phyloP scores from a whole-genome alignment of 1,140 invertebrate genomes.

The Tetramorium parvispinum region DNA sequence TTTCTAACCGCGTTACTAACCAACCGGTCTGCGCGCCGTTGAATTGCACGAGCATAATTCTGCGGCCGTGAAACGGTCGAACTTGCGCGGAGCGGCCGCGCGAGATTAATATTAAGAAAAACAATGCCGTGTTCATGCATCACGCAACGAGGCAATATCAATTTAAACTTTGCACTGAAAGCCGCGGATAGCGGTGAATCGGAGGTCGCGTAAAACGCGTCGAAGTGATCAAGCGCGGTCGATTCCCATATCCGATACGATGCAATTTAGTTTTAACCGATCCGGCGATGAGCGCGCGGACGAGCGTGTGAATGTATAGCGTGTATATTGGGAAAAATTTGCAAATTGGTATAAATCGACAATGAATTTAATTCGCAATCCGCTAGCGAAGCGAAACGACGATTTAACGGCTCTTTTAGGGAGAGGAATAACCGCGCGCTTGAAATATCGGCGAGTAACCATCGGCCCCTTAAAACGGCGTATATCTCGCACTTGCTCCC shows the following conservation, averaged over 20 bases:
- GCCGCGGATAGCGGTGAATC: background rate
- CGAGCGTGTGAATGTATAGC: background rate
- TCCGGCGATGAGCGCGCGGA: conserved; percentile 1
- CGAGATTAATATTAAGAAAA: conserved; percentile 67
- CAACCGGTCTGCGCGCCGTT: conserved; percentile 1
- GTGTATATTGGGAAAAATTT: background rate
- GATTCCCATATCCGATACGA: background rate
- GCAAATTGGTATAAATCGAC: conserved; percentile 38
- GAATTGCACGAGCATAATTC: conserved; percentile 39
- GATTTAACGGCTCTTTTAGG: background rate
- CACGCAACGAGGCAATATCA: conserved; percentile 45
- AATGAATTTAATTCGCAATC: conserved; percentile 8
- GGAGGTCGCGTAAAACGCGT: conserved; percentile 26
- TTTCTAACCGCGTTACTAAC: conserved; percentile 6
- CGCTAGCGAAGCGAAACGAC: background rate
- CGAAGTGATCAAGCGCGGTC: conserved; percentile 13
- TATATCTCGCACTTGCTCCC: background rate
- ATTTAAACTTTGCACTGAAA: conserved; percentile 53
- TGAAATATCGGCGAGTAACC: conserved; percentile 12
- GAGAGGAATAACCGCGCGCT: background rate
- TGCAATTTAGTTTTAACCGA: conserved; percentile 10
- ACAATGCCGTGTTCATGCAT: conserved; percentile 36
- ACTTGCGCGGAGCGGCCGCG: conserved; percentile 30
- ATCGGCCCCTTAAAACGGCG: conserved; percentile 16
- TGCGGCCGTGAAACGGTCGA: conserved; percentile 16